phyloP scores from a whole-genome alignment of 2,888 invertebrate species.

The Ornithoptera alexandrae region DNA sequence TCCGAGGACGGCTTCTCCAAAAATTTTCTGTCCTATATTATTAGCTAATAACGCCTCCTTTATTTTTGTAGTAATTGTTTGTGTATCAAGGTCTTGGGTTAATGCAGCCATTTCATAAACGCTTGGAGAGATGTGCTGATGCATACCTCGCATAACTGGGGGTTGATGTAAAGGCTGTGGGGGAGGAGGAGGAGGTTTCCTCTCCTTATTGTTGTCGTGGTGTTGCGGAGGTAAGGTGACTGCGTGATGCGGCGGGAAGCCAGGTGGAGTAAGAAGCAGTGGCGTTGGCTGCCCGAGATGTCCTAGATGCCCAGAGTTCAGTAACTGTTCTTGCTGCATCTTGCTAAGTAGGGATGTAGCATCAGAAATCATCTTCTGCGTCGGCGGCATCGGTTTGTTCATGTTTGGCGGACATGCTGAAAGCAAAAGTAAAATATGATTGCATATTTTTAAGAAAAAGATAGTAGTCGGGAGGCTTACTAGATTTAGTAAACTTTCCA shows the following conservation, averaged over 20 bases:
- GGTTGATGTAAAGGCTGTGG: constrained; percentile 82
- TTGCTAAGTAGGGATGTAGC: constrained; percentile 83
- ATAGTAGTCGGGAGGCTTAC: neutral
- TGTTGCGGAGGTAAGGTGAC: constrained; percentile 84
- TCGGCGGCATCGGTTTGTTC: constrained; percentile 88
- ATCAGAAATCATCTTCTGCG: constrained; percentile 88
- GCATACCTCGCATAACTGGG: constrained; percentile 85
- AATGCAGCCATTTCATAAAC: constrained; percentile 98
- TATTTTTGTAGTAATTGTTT: constrained; percentile 96
- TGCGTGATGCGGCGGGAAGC: constrained; percentile 87
- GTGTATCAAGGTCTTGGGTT: constrained; percentile 97
- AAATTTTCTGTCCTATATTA: constrained; percentile 98
- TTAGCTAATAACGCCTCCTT: constrained; percentile 97
- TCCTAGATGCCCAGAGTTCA: constrained; percentile 78
- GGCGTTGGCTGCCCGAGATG: constrained; percentile 79
- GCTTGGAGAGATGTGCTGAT: constrained; percentile 94
- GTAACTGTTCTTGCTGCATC: constrained; percentile 84
- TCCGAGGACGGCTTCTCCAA: constrained; percentile 98
- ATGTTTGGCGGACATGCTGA: constrained; percentile 83
- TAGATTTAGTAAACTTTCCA: no score
- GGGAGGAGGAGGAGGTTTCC: constrained; percentile 78
- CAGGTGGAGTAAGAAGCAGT: constrained; percentile 87
- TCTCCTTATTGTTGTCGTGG: constrained; percentile 80
- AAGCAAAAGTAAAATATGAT: constrained; percentile 41
- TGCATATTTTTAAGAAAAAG: neutral